These are phyloP conservation scores for Epirrhoe tristata DNA, from an alignment of 2,888 invertebrate species.

Conservation along the genomic window DNA sequence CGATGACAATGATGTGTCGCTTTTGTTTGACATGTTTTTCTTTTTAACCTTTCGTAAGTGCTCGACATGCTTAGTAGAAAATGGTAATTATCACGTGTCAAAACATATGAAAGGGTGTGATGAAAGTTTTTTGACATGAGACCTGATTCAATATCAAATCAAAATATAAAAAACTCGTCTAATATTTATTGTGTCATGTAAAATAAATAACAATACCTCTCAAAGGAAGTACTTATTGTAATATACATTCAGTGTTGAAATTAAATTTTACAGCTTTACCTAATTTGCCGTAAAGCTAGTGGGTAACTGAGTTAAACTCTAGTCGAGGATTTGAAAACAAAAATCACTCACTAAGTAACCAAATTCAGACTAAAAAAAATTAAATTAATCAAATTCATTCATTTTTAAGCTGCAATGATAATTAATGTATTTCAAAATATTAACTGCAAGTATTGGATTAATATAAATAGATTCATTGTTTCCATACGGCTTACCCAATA, in stretches of 20 bases:
- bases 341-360: not conserved
- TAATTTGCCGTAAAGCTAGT: no score
- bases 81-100: not conserved
- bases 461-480: not conserved
- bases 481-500: not conserved
- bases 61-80: not conserved
- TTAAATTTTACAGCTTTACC: no score
- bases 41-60: conserved; percentile 20
- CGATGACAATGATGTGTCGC: conserved; percentile 18
- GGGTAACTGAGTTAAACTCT: no score
- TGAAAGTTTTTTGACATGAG: not conserved
- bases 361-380: no score
- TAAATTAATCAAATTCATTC: no score
- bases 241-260: no score
- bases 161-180: not conserved
- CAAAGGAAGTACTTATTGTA: no score
- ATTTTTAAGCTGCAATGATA: no score
- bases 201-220: no score
- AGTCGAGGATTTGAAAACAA: no score
- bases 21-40: conserved; percentile 27
- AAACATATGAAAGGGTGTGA: not conserved
- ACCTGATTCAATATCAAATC: not conserved
- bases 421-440: no score
- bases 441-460: not conserved
- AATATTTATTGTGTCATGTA: no score